These are phyloP conservation scores for Todiramphus saurophagus DNA, from an alignment of 2,113 vertebrate species.

Conservation along the genomic window DNA sequence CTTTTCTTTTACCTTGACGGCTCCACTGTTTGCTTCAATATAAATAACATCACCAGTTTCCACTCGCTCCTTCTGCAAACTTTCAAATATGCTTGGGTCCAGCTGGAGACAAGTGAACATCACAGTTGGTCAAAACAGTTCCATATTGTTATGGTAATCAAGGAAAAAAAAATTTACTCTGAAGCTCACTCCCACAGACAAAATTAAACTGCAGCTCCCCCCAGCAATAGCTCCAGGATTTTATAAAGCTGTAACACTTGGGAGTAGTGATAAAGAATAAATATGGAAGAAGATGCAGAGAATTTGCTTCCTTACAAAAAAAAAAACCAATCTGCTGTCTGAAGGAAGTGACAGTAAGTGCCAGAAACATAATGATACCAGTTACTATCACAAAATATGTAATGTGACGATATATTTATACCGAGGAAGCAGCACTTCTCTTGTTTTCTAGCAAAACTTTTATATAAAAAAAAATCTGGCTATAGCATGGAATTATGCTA, in stretches of 20 bases:
- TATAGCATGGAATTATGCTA: not conserved
- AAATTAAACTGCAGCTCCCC: not conserved
- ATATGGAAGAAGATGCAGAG: not conserved
- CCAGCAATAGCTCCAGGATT: not conserved
- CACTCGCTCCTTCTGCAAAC: slow-evolving; percentile 95
- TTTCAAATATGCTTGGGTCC: slow-evolving; percentile 98
- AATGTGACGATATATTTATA: not conserved
- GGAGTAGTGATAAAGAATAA: not conserved
- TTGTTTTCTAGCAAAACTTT: not conserved
- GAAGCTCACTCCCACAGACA: not conserved
- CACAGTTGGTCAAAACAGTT: not conserved
- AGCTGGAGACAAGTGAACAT: slow-evolving; percentile 74
- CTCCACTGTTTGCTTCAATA: slow-evolving; percentile 97
- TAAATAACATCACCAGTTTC: slow-evolving; percentile 98
- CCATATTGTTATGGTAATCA: not conserved
- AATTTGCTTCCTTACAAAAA: not conserved
- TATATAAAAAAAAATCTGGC: not conserved
- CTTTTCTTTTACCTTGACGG: slow-evolving; percentile 87
- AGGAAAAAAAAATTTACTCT: not conserved
- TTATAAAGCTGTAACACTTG: not conserved
- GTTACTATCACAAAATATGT: not conserved
- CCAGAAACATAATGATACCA: not conserved
- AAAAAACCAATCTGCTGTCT: not conserved
- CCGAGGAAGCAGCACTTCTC: not conserved
- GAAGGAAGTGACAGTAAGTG: not conserved